Evolutionary conservation across 1,140 invertebrate species (phyloP), one percentile per base, ranked within the genome.

Genomic region (Drosophila neocordata): DNA sequence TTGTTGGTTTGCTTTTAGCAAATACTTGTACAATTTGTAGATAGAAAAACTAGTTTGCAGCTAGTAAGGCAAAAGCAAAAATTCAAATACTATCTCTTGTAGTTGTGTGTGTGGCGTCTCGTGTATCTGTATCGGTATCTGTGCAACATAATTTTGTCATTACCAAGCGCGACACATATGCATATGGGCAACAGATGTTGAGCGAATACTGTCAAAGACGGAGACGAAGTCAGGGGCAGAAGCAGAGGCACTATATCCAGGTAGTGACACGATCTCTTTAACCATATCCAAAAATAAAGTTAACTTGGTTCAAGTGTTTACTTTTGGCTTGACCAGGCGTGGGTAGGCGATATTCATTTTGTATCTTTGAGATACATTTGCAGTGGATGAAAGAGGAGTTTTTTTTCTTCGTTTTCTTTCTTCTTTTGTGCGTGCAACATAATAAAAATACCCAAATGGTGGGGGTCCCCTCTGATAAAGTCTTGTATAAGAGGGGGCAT

Each of bases 121-220:
- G n/a, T 51, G 20, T 76, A 69, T 62, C 71, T 68, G 51, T 60
- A 73, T 60, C 44, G 22, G 41, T 67, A 61, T 69, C 67, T 83
- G 80, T 84, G 79, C 83, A 87, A 88, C 83, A 88, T 89, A 88
- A 88, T 88, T 88, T 88, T 88, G 83, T 88, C 83, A 88, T 88
- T 88, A 88, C 78, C 77, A 66, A 35, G 62, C 60, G 61, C 52
- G 35, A 41, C 53, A 66, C 34, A 69, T 73, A 79, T 88, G 79
- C 83, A 88, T 83, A 83, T 88, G 83, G 79, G 65, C 69, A 89
- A 83, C 83, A 88, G 83, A 88, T 88, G 83, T 88, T 88, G 62
- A 58, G 61, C 60, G 82, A 87, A 87, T 60, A 77, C 78, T 52
- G 55, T 31, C 5, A 4, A 31, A 67, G 63, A 55, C 56, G 65